phyloP scores from a whole-genome alignment of 2,113 vertebrate species.

The Pluvianellus socialis region DNA sequence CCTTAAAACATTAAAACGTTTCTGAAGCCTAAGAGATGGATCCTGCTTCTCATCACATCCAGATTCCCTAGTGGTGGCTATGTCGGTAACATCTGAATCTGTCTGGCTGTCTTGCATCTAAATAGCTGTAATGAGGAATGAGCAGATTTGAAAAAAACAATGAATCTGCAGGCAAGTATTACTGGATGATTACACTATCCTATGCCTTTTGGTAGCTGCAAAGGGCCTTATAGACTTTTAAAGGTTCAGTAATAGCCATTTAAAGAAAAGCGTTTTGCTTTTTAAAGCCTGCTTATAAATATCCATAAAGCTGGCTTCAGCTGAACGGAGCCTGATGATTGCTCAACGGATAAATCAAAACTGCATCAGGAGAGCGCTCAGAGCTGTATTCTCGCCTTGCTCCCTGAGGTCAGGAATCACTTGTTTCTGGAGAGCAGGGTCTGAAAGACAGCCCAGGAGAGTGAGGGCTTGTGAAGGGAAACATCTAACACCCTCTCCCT shows the following conservation, averaged over 20 bases:
- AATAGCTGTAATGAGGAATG: neutral
- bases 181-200: neutral
- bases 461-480: neutral
- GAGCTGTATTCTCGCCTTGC: neutral
- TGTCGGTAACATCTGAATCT: neutral
- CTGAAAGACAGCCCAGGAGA: neutral
- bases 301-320: neutral
- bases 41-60: neutral
- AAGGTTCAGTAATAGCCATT: neutral
- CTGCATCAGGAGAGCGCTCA: neutral
- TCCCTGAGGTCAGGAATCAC: neutral
- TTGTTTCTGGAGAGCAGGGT: neutral
- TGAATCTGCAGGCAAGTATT: neutral
- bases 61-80: neutral
- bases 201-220: neutral
- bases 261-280: neutral
- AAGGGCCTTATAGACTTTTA: neutral
- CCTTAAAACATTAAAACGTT: neutral
- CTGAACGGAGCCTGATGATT: neutral
- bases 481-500: neutral
- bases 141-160: neutral
- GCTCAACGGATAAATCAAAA: neutral
- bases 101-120: neutral
- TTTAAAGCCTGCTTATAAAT: neutral
- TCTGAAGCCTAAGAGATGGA: neutral